phyloP scores from a whole-genome alignment of 2,888 invertebrate species.

The Strigamia maritima region DNA sequence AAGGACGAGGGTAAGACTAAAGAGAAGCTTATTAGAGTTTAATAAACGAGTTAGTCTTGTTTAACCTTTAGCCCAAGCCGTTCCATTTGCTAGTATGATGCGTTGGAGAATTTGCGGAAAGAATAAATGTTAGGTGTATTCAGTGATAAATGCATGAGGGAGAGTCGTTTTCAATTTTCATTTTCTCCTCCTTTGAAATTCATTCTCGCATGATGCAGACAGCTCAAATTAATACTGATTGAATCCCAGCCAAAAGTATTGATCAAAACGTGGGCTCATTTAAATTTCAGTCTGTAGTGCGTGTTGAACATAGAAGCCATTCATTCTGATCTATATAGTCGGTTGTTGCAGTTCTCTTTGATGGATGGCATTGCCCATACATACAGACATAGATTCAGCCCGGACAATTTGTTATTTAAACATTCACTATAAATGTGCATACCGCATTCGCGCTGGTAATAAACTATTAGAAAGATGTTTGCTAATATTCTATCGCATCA shows the following conservation, averaged over 20 bases:
- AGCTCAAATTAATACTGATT: slow-evolving; percentile 34
- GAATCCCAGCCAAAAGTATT: slow-evolving; percentile 31
- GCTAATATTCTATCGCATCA: slow-evolving; percentile 13
- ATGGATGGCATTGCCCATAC: slow-evolving; percentile 32
- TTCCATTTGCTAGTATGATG: neutral
- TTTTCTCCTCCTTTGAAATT: slow-evolving; percentile 34
- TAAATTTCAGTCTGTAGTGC: slow-evolving; percentile 32
- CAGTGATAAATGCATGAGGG: slow-evolving; percentile 32
- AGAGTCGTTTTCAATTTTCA: slow-evolving; percentile 34
- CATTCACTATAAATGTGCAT: slow-evolving; percentile 20
- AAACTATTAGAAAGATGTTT: slow-evolving; percentile 33
- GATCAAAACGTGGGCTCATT: slow-evolving; percentile 32
- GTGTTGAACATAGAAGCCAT: slow-evolving; percentile 34
- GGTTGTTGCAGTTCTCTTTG: slow-evolving; percentile 25
- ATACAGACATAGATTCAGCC: slow-evolving; percentile 31
- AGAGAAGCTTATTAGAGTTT: slow-evolving; percentile 27
- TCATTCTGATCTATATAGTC: slow-evolving; percentile 27
- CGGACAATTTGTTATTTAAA: slow-evolving; percentile 34
- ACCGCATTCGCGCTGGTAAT: slow-evolving; percentile 20
- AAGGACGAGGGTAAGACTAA: slow-evolving; percentile 20
- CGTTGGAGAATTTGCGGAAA: slow-evolving; percentile 26
- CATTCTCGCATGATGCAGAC: slow-evolving; percentile 34
- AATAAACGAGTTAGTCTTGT: slow-evolving; percentile 32
- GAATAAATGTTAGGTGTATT: slow-evolving; percentile 30
- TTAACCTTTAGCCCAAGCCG: slow-evolving; percentile 28